Base-by-base conservation (phyloP, 1,140 invertebrate species). In the Micrasema longulum region DNA sequence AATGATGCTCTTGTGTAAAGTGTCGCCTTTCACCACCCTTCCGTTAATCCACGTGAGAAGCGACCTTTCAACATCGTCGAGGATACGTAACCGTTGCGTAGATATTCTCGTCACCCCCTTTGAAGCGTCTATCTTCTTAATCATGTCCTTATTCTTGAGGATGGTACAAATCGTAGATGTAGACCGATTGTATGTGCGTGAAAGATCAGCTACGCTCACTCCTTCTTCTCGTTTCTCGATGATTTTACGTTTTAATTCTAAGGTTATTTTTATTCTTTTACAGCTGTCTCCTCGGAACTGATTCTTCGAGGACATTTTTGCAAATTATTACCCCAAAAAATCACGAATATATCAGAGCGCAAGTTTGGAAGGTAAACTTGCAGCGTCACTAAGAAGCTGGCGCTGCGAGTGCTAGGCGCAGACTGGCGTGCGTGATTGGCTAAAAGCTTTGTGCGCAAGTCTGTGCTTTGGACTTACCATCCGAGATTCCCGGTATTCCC, bases 181-280 rank as follows among this genome's bases (percentile, higher is more conserved):
- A n/a, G n/a, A n/a, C n/a, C n/a, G n/a, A n/a, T n/a, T n/a, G n/a
- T n/a, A n/a, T n/a, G n/a, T n/a, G n/a, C n/a, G n/a, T n/a, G n/a
- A n/a, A n/a, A n/a, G n/a, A n/a, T n/a, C n/a, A n/a, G n/a, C n/a
- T n/a, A n/a, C n/a, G n/a, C n/a, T n/a, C n/a, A n/a, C n/a, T n/a
- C n/a, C n/a, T n/a, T n/a, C n/a, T n/a, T n/a, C n/a, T n/a, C n/a
- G n/a, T n/a, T n/a, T n/a, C n/a, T n/a, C n/a, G n/a, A n/a, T n/a
- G n/a, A n/a, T n/a, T n/a, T n/a, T 71, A 71, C 69, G 60, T 52
- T 63, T 71, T 43, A 70, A 18, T 62, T 70, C 68, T 70, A 57
- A 2, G n/a, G 68, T 70, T 55, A 69, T 41, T 69, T 38, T 53
- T 69, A 57, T 69, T 69, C 66, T 55, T 26, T 52, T 69, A 69